These are phyloP conservation scores for Regulus satrapa DNA, from an alignment of 2,113 vertebrate genomes.

Conservation along the genomic window DNA sequence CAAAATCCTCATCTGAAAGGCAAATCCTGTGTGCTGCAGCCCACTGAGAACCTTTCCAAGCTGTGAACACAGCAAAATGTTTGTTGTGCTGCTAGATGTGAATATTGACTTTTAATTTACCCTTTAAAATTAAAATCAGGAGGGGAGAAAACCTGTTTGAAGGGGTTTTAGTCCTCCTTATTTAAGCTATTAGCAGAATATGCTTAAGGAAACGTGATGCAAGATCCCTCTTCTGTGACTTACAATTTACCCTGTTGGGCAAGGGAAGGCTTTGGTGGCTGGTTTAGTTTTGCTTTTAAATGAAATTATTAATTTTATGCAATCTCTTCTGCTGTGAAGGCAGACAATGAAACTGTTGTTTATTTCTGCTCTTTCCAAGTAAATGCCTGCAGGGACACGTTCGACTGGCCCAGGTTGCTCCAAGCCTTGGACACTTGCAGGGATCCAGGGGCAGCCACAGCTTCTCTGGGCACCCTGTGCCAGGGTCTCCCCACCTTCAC, in stretches of 20 bases:
- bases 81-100: neutral
- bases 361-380: neutral
- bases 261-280: neutral
- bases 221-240: neutral
- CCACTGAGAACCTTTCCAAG: neutral
- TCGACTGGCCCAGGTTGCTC: neutral
- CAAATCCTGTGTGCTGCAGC: neutral
- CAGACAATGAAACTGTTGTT: neutral
- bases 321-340: neutral
- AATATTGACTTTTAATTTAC: constrained; percentile 42
- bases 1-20: constrained; percentile 29
- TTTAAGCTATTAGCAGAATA: neutral
- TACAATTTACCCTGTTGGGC: neutral
- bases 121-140: neutral
- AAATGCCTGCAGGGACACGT: neutral
- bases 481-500: accelerated
- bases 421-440: neutral
- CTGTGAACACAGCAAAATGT: neutral
- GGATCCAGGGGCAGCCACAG: neutral
- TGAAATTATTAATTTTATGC: neutral
- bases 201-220: neutral
- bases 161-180: neutral
- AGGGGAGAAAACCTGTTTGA: neutral
- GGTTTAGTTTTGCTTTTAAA: neutral
- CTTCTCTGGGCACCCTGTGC: neutral